Conservation (phyloP, 2,113 vertebrate genomes). For the Calonectris borealis region DNA sequence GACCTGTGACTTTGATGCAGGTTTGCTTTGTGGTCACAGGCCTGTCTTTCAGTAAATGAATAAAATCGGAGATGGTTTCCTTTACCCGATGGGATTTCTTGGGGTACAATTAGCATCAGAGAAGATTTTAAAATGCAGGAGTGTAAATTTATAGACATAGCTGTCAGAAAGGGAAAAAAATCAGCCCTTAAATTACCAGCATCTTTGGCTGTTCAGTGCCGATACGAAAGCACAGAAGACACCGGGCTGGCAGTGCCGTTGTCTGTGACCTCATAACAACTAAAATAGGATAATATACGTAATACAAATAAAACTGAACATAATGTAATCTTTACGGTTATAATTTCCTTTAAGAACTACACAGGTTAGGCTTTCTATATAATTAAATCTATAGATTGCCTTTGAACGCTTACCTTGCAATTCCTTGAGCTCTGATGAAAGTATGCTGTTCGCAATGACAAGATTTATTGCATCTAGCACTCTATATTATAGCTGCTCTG, state of each 20-base stretch:
- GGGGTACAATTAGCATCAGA: slow-evolving; percentile 5
- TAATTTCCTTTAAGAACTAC: slow-evolving; percentile 31
- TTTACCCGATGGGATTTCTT: not conserved
- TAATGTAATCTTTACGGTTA: not conserved
- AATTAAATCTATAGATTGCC: slow-evolving; percentile 59
- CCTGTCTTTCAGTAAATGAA: not conserved
- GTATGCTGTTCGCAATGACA: slow-evolving; percentile 3
- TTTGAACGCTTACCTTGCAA: slow-evolving; percentile 63
- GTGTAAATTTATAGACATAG: not conserved
- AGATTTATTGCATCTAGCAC: slow-evolving; percentile 71
- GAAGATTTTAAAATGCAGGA: slow-evolving; percentile 4
- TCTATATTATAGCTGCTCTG: slow-evolving; percentile 60
- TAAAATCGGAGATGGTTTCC: not conserved
- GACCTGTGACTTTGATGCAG: not conserved
- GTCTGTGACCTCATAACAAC: not conserved
- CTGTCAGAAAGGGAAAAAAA: not conserved
- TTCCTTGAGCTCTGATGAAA: slow-evolving; percentile 53
- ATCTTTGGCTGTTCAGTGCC: not conserved
- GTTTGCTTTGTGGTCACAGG: not conserved
- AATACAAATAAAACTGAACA: slow-evolving; percentile 2
- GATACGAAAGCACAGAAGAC: not conserved
- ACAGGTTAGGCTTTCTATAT: slow-evolving; percentile 14
- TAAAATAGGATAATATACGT: not conserved
- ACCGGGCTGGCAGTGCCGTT: not conserved
- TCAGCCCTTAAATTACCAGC: not conserved